Evolutionary conservation across 2,888 invertebrate species (phyloP).

Genomic region (Trichogramma evanescens): DNA sequence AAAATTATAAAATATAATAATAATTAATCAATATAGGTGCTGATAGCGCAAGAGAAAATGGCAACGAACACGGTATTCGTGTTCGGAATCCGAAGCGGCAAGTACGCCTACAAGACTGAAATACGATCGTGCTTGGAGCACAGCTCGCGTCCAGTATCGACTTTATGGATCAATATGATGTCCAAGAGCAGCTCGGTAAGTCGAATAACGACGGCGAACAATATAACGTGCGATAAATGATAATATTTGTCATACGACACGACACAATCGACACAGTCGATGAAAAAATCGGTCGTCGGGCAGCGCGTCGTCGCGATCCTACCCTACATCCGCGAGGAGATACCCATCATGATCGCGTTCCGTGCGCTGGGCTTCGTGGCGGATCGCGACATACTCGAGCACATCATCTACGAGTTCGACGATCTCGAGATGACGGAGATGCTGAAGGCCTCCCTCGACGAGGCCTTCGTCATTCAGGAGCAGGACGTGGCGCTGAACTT

Average conservation of each 20-base stretch:
- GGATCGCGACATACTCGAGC: conserved; percentile 97
- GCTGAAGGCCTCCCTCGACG: conserved; percentile 98
- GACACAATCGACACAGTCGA: conserved; percentile 52
- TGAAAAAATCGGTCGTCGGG: conserved; percentile 96
- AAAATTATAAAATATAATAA: neutral
- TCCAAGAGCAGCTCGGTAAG: conserved; percentile 79
- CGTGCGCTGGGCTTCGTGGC: conserved; percentile 97
- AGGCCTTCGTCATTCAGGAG: conserved; percentile 99
- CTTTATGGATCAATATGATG: conserved; percentile 99
- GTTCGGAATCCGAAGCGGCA: conserved; percentile 99
- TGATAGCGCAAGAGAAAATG: conserved; percentile 99
- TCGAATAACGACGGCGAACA: neutral
- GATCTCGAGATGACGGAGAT: conserved; percentile 99
- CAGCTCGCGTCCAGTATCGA: conserved; percentile 91
- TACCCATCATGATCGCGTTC: conserved; percentile 99
- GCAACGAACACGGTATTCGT: conserved; percentile 99
- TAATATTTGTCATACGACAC: neutral
- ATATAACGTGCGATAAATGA: neutral
- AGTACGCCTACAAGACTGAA: conserved; percentile 97
- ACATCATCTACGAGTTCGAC: conserved; percentile 99
- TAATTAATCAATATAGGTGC: conserved; percentile 49
- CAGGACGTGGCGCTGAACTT: conserved; percentile 98
- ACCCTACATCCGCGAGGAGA: conserved; percentile 98
- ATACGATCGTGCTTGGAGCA: conserved; percentile 91
- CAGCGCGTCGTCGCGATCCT: conserved; percentile 96